Evolutionary conservation across 1,140 invertebrate species (phyloP).

Genomic region (Drosophila insularis): DNA sequence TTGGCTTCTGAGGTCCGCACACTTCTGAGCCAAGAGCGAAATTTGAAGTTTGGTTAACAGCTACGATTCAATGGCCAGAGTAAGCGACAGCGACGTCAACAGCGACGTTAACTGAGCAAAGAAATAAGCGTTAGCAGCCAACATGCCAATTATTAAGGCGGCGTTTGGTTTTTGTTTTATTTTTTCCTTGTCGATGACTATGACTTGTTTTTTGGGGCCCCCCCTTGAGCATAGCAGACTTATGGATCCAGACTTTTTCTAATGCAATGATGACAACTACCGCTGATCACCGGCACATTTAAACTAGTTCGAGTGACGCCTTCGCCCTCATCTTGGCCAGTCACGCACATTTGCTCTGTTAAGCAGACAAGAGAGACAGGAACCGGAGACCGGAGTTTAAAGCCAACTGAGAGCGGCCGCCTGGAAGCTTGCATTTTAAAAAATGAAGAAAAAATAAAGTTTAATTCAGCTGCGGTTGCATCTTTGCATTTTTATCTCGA

Average conservation of each 20-base stretch:
- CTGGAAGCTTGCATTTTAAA: slow-evolving; percentile 44
- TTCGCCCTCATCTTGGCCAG: slow-evolving; percentile 31
- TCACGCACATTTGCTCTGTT: slow-evolving; percentile 21
- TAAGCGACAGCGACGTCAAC: slow-evolving; percentile 23
- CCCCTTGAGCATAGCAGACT: slow-evolving; percentile 6
- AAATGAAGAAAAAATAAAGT: slow-evolving; percentile 28
- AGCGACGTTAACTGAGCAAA: slow-evolving; percentile 30
- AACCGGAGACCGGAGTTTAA: slow-evolving; percentile 27
- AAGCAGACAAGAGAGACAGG: neutral
- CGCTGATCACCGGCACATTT: slow-evolving; percentile 31
- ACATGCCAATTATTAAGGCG: slow-evolving; percentile 68
- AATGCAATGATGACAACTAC: slow-evolving; percentile 51
- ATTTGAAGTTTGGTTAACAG: slow-evolving; percentile 71
- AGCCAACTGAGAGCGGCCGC: slow-evolving; percentile 18
- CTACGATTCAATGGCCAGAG: slow-evolving; percentile 41
- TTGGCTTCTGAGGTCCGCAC: slow-evolving; percentile 65
- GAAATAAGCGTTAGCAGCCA: slow-evolving; percentile 38
- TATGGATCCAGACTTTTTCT: slow-evolving; percentile 49
- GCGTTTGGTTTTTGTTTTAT: slow-evolving; percentile 17
- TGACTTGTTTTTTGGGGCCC: slow-evolving; percentile 46
- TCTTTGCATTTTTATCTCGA: slow-evolving; percentile 26
- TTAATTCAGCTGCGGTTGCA: slow-evolving; percentile 43
- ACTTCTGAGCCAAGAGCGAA: slow-evolving; percentile 70
- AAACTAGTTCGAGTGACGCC: slow-evolving; percentile 68
- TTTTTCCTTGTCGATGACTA: slow-evolving; percentile 1